Percentiles rank a stretch among this genome's conserved stretches.
Conservation (phyloP, 1,140 invertebrate genomes). For the Metopolophium dirhodum region DNA sequence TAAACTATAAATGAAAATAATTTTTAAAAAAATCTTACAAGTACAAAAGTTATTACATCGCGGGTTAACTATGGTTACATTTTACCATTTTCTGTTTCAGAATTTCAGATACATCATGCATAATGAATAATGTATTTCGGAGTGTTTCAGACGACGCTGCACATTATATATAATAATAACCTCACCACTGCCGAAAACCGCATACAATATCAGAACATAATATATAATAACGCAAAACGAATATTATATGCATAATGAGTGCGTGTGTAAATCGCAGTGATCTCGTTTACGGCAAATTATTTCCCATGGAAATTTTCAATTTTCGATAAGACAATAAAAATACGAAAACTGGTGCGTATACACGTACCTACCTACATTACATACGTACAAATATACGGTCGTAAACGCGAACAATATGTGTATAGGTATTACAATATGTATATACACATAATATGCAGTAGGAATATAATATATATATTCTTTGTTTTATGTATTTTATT, state of each 20-base stretch:
- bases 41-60: neutral
- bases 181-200: neutral
- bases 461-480: neutral
- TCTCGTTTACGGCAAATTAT: neutral
- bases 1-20: neutral
- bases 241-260: neutral
- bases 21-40: neutral
- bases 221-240: neutral
- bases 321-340: constrained; percentile 3
- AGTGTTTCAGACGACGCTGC: neutral
- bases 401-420: neutral
- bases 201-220: neutral
- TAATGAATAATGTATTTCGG: neutral
- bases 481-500: constrained; percentile 8
- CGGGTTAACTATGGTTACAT: neutral
- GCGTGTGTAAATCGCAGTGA: neutral
- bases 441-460: neutral
- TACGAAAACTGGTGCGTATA: neutral
- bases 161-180: neutral
- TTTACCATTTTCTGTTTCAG: neutral
- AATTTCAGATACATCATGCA: neutral
- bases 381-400: neutral
- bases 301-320: constrained; percentile 23
- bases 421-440: neutral
- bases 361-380: neutral